Percentiles rank a stretch among this genome's conserved stretches.
Conservation (phyloP, 2,113 vertebrate species). For the Zosterops japonicus region DNA sequence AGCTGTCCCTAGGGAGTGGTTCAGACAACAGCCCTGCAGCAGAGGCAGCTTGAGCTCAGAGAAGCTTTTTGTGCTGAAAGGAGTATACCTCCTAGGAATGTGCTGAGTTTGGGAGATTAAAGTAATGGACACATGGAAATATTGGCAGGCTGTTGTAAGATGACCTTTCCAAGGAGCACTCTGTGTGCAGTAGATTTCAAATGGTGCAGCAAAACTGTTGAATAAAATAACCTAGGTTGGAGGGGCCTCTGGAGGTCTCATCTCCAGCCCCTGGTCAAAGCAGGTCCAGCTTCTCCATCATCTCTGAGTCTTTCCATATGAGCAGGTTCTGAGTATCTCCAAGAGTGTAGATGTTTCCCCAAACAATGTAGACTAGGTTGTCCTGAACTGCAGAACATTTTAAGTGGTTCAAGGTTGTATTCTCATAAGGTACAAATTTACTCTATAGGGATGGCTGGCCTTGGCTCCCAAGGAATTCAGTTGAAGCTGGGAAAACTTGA, state of each 20-base stretch:
- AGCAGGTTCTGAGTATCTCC: neutral
- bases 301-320: neutral
- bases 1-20: neutral
- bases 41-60: neutral
- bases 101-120: neutral
- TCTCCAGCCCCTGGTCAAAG: neutral
- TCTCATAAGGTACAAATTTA: neutral
- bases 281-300: neutral
- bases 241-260: neutral
- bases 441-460: neutral
- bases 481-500: neutral
- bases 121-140: neutral
- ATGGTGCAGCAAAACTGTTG: neutral
- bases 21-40: neutral
- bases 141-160: neutral
- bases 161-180: neutral
- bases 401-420: neutral
- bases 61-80: neutral
- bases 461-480: neutral
- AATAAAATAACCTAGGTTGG: neutral
- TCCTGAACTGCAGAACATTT: neutral
- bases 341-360: neutral
- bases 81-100: neutral
- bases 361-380: neutral
- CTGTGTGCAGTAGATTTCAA: neutral